Evolutionary conservation across 2,113 vertebrate genomes (phyloP).

Genomic region (Serinus canaria): DNA sequence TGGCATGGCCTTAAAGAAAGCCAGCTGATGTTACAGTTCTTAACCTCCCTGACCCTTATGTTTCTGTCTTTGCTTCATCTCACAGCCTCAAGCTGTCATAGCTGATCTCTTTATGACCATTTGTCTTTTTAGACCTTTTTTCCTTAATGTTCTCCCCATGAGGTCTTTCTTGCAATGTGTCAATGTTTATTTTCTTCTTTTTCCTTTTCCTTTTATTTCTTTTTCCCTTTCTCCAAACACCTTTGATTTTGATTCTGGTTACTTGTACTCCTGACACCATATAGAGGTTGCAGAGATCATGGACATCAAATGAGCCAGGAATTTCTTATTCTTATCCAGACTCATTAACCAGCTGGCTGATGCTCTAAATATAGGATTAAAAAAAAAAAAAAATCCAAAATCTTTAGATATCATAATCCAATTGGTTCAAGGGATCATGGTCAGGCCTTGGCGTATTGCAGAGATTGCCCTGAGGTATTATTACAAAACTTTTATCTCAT

Average conservation of each 20-base stretch:
- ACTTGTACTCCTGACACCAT: background rate
- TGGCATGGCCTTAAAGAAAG: background rate
- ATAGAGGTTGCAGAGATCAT: background rate
- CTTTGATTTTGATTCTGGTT: background rate
- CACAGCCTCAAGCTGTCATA: background rate
- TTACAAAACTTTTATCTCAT: background rate
- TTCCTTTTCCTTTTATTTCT: background rate
- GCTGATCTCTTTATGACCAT: background rate
- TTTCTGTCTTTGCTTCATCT: background rate
- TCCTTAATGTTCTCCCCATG: background rate
- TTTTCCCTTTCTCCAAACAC: background rate
- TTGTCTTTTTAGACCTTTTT: background rate
- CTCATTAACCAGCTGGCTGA: background rate
- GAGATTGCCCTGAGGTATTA: background rate
- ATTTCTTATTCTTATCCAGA: background rate
- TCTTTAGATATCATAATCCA: background rate
- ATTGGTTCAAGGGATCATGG: background rate
- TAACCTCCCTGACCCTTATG: background rate
- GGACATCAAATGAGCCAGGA: background rate
- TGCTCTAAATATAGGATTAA: background rate
- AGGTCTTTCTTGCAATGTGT: background rate
- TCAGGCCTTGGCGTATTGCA: background rate
- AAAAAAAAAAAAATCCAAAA: background rate
- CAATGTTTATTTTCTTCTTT: background rate
- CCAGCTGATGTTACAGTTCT: background rate